Evolutionary conservation across 2,888 invertebrate species (phyloP).

Genomic region (Eupithecia pulchellata): DNA sequence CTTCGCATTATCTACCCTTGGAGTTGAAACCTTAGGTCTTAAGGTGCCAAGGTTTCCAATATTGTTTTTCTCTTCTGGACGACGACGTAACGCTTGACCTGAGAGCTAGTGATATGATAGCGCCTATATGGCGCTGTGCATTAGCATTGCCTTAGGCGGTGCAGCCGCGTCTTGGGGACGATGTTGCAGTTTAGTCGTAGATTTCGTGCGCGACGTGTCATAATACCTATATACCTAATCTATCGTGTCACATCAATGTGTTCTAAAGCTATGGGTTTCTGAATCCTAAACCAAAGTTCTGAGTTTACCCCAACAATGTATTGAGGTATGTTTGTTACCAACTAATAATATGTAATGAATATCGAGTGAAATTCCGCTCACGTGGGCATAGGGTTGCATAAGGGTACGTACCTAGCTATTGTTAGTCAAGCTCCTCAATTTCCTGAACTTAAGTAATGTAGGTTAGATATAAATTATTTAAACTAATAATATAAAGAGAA

Average conservation of each 20-base stretch:
- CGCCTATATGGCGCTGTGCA: not conserved
- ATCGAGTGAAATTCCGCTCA: conserved; percentile 55
- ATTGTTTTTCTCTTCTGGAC: too few relatives aligned
- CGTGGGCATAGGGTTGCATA: conserved; percentile 49
- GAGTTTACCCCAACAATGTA: conserved; percentile 51
- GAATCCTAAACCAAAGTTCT: conserved; percentile 46
- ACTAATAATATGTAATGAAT: conserved; percentile 64
- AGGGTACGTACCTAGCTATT: too few relatives aligned
- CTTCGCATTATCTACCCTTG: not conserved
- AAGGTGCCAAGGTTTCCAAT: not conserved
- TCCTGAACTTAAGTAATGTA: not conserved
- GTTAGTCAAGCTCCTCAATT: not conserved
- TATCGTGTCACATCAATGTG: not conserved
- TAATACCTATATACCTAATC: not conserved
- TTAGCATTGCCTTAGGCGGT: not conserved
- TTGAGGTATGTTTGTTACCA: conserved; percentile 43
- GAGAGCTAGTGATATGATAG: not conserved
- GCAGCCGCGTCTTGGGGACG: not conserved
- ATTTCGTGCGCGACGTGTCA: not conserved
- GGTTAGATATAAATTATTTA: not conserved
- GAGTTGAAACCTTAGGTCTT: not conserved
- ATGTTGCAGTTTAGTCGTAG: too few relatives aligned
- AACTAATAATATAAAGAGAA: too few relatives aligned
- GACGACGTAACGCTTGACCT: too few relatives aligned
- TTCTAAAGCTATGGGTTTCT: conserved; percentile 28